Evolutionary conservation across 2,797 vertebrate species (phyloP).

Genomic region (Champsocephalus gunnari): DNA sequence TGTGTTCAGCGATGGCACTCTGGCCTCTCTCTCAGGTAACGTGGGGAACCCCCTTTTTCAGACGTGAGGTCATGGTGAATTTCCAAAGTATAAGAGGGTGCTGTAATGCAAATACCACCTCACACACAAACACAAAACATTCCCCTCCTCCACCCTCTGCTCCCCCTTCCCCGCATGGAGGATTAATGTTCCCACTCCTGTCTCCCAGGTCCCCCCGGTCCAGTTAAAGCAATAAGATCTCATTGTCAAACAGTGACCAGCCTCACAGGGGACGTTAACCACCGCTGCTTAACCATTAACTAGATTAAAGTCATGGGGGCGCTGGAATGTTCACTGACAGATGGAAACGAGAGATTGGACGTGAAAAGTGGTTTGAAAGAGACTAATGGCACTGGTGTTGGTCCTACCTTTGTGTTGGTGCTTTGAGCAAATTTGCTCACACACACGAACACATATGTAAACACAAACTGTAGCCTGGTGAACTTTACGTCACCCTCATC

Average conservation of each 20-base stretch:
- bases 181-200: slow-evolving; percentile 66
- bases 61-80: slow-evolving; percentile 56
- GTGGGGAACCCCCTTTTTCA: slow-evolving; percentile 60
- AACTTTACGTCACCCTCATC: slow-evolving; percentile 66
- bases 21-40: slow-evolving; percentile 59
- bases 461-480: slow-evolving; percentile 29
- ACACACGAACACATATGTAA: slow-evolving; percentile 16
- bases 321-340: slow-evolving; percentile 59
- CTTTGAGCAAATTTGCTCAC: slow-evolving; percentile 39
- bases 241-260: slow-evolving; percentile 81
- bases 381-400: slow-evolving; percentile 21
- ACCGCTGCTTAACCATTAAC: slow-evolving; percentile 82
- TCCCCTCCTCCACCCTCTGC: slow-evolving; percentile 6
- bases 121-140: slow-evolving; percentile 25
- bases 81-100: slow-evolving; percentile 4
- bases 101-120: slow-evolving; percentile 23
- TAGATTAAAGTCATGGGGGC: slow-evolving; percentile 71
- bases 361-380: slow-evolving; percentile 43
- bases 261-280: slow-evolving; percentile 73
- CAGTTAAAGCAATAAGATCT: slow-evolving; percentile 75
- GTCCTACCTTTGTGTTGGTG: slow-evolving; percentile 7
- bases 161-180: slow-evolving; percentile 41
- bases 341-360: slow-evolving; percentile 58
- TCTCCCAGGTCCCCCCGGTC: slow-evolving; percentile 68
- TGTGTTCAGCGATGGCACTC: slow-evolving; percentile 54